Conservation (phyloP, 2,113 vertebrate genomes). For the Hippocampus mohnikei region DNA sequence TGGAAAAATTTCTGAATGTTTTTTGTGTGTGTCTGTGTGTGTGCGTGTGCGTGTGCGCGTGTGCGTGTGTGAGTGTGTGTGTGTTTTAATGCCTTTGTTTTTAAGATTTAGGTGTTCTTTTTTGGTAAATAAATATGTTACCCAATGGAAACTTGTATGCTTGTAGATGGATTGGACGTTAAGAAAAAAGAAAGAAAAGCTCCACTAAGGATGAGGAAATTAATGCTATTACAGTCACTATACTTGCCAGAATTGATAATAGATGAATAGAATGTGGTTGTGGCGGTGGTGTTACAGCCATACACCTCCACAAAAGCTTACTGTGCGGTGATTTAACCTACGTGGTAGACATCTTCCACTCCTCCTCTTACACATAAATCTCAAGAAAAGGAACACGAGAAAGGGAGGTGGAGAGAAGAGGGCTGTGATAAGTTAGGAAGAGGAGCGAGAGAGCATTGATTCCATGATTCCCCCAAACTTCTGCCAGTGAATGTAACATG, state of each 20-base stretch:
- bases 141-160: constrained; percentile 58
- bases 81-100: background rate
- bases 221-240: background rate
- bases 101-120: constrained; percentile 22
- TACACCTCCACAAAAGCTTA: constrained; percentile 39
- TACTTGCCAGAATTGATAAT: background rate
- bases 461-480: constrained; percentile 67
- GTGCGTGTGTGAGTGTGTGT: too few relatives aligned
- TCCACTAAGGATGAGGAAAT: too few relatives aligned
- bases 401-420: constrained; percentile 24
- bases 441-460: constrained; percentile 67
- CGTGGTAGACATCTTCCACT: constrained; percentile 45
- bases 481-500: constrained; percentile 67
- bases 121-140: constrained; percentile 17
- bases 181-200: constrained; percentile 17
- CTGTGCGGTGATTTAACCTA: constrained; percentile 56
- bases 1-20: constrained; percentile 3
- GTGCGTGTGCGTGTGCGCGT: too few relatives aligned
- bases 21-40: background rate
- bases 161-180: constrained; percentile 48
- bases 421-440: constrained; percentile 39
- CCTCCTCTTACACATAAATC: constrained; percentile 52
- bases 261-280: constrained; percentile 37
- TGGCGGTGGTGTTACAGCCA: constrained; percentile 1
- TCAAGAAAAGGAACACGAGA: constrained; percentile 32